phyloP scores from a whole-genome alignment of 2,113 vertebrate genomes.

The Dromaius novaehollandiae region DNA sequence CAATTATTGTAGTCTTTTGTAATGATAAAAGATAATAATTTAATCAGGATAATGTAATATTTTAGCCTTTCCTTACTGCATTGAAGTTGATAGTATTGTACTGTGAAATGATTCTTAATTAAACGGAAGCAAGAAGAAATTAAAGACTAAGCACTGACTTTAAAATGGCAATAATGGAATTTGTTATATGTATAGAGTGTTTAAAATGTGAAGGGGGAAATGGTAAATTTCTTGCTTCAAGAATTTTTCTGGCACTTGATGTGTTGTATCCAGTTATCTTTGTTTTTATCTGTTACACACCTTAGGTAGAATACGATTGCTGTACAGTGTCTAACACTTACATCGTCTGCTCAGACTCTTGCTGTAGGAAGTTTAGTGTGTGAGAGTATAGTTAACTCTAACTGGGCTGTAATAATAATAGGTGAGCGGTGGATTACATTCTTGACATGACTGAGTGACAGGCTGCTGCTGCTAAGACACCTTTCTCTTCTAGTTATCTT shows the following conservation, averaged over 20 bases:
- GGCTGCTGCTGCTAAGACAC: accelerated
- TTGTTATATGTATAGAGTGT: neutral
- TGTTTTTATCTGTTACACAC: neutral
- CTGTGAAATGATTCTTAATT: neutral
- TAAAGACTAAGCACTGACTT: neutral
- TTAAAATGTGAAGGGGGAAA: neutral
- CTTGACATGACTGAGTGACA: neutral
- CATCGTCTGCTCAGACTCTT: neutral
- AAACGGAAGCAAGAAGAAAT: neutral
- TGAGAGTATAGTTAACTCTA: neutral
- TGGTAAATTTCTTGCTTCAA: neutral
- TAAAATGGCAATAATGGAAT: neutral
- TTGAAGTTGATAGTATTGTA: neutral
- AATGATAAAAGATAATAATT: neutral
- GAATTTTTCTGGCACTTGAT: neutral
- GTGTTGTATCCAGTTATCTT: neutral
- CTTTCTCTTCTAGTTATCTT: neutral
- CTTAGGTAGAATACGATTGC: neutral
- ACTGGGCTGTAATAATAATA: neutral
- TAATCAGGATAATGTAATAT: neutral
- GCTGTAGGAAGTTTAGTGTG: neutral
- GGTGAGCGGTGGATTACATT: neutral
- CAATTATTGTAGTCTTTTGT: neutral
- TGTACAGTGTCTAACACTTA: neutral
- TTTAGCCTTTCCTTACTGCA: neutral